Evolutionary conservation across 1,140 invertebrate species (phyloP).

Genomic region (Drosophila gunungcola): DNA sequence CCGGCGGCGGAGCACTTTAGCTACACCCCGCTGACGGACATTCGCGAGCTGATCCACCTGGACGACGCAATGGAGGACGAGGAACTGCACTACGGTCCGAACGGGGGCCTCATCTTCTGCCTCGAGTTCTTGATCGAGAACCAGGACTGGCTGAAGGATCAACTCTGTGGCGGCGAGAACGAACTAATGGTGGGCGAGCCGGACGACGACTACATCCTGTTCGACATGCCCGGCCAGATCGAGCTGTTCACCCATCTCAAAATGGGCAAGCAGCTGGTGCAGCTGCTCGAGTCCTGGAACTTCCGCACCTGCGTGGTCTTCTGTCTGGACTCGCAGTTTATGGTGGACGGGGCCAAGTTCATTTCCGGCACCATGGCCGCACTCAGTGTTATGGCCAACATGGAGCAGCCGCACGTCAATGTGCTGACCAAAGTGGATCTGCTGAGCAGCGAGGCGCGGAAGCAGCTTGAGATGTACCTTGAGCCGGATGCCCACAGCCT

Average conservation of each 20-base stretch:
- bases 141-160: constrained; percentile 95
- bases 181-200: constrained; percentile 85
- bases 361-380: constrained; percentile 97
- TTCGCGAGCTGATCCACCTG: constrained; percentile 96
- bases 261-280: constrained; percentile 93
- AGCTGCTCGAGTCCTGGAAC: constrained; percentile 93
- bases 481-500: constrained; percentile 93
- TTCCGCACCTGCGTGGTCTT: constrained; percentile 97
- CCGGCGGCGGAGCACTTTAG: constrained; percentile 98
- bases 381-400: constrained; percentile 97
- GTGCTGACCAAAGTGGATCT: constrained; percentile 98
- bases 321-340: constrained; percentile 98
- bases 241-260: constrained; percentile 98
- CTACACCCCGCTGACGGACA: constrained; percentile 94
- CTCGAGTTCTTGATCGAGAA: constrained; percentile 98
- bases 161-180: constrained; percentile 87
- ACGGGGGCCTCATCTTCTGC: constrained; percentile 98
- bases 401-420: constrained; percentile 97
- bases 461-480: constrained; percentile 92
- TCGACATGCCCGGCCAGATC: constrained; percentile 99
- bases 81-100: constrained; percentile 97
- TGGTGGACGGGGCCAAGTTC: constrained; percentile 98
- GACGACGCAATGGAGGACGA: constrained; percentile 99
- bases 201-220: constrained; percentile 97
- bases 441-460: constrained; percentile 92